Evolutionary conservation across 2,797 vertebrate genomes (phyloP), one percentile per base, ranked within the genome.

Genomic region (Morus bassanus): DNA sequence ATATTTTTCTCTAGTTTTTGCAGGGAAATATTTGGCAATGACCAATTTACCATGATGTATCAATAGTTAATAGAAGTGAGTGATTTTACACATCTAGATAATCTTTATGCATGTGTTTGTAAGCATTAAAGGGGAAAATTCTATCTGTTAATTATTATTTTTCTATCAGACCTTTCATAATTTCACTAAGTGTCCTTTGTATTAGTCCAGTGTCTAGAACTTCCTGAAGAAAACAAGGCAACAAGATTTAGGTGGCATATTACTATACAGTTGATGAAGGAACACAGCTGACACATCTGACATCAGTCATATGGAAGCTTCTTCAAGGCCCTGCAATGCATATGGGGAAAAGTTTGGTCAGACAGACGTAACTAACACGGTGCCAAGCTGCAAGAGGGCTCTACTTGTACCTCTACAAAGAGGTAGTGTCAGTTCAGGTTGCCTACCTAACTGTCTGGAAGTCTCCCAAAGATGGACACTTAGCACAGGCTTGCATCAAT

Each of bases 341-440:
- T 5, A 0, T 24, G 19, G 50, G 30, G 25, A 81, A 77, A 43
- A 21, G 0, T 18, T 65, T 81, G 53, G 35, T 30, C 54, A 64
- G 6, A 8, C 11, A 64, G 13, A 3, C 0, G 0, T 33, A 82
- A 35, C 22, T 35, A 17, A 28, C 37, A 28, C 10, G 18, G 14
- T 4, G 16, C 14, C 35, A 60, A 56, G 41, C 30, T 35, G 4
- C n/a, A 56, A 18, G 16, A 60, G 27, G 11, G 14, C 19, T 69
- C 46, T 56, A 3, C 23, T 30, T 82, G 46, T 31, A 59, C 37
- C 9, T 6, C 1, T 8, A 33, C 39, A 35, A 73, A 31, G 69
- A 69, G 18, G 13, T 1, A 37, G 30, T 28, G 37, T 18, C 31
- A 23, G 30, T 23, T 35, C 27, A 57, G 9, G 4, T 61, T 46